Evolutionary conservation across 2,797 vertebrate species (phyloP).

Genomic region (Vipera ursinii): DNA sequence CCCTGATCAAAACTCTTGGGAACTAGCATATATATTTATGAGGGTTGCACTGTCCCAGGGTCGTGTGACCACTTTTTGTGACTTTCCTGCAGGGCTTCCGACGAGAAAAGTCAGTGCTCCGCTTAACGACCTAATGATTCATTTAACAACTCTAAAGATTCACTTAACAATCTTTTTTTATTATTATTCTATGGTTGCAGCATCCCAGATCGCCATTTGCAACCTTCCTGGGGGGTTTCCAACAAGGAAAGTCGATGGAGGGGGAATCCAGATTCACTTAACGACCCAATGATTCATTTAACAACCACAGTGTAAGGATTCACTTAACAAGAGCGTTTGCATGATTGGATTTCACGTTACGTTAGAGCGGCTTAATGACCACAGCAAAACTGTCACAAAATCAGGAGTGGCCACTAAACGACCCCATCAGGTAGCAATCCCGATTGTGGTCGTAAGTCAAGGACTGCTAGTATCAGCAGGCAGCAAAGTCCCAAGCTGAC

Average conservation of each 20-base stretch:
- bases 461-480: neutral
- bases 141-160: rapidly evolving
- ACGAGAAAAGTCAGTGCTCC: neutral
- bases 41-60: too few relatives aligned
- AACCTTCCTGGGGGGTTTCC: too few relatives aligned
- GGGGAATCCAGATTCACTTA: neutral
- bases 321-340: neutral
- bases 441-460: neutral
- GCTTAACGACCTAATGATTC: neutral
- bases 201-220: too few relatives aligned
- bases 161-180: too few relatives aligned
- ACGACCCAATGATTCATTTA: neutral
- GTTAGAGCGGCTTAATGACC: neutral
- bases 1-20: neutral
- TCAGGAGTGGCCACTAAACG: neutral
- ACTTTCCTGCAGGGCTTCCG: neutral
- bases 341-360: neutral
- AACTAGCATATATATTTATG: neutral
- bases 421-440: neutral
- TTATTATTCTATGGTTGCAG: too few relatives aligned
- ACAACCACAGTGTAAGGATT: too few relatives aligned
- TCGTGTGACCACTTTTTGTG: rapidly evolving
- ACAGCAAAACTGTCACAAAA: neutral
- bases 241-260: too few relatives aligned
- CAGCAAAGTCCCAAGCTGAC: neutral